Percentiles rank a stretch among this genome's conserved stretches.
These are phyloP conservation scores for Melipona bicolor DNA, from an alignment of 2,888 invertebrate species.

Conservation along the genomic window DNA sequence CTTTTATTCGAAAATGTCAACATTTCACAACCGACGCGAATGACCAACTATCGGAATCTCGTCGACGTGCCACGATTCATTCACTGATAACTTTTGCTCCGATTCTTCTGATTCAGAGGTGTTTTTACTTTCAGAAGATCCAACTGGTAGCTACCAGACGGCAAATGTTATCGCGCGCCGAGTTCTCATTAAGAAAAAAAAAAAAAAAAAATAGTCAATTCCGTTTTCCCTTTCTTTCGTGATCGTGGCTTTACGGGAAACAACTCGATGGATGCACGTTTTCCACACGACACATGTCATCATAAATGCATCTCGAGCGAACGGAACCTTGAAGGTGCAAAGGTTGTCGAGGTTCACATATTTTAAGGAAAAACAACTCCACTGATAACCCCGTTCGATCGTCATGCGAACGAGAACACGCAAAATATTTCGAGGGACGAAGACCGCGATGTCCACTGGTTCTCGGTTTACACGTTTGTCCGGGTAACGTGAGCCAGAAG, in stretches of 20 bases:
- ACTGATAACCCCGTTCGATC: neutral
- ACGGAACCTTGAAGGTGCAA: conserved; percentile 59
- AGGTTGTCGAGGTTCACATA: conserved; percentile 60
- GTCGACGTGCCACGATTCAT: neutral
- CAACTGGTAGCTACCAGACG: conserved; percentile 17
- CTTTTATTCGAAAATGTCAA: neutral
- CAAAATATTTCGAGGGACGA: neutral
- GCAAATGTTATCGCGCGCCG: neutral
- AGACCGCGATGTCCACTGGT: neutral
- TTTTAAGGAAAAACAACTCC: conserved; percentile 41
- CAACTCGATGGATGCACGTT: neutral
- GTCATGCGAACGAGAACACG: neutral
- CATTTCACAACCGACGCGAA: neutral
- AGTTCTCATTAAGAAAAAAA: conserved; percentile 1
- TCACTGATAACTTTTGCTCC: neutral
- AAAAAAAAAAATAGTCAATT: no score
- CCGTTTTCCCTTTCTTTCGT: neutral
- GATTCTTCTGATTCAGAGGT: neutral
- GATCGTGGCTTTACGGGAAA: neutral
- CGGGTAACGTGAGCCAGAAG: conserved; percentile 27
- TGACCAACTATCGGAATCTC: neutral
- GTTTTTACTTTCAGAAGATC: neutral
- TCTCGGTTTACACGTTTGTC: conserved; percentile 12
- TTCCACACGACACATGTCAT: conserved; percentile 42
- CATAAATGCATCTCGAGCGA: conserved; percentile 45